Evolutionary conservation across 2,113 vertebrate genomes (phyloP).

Genomic region (Ovis aries): DNA sequence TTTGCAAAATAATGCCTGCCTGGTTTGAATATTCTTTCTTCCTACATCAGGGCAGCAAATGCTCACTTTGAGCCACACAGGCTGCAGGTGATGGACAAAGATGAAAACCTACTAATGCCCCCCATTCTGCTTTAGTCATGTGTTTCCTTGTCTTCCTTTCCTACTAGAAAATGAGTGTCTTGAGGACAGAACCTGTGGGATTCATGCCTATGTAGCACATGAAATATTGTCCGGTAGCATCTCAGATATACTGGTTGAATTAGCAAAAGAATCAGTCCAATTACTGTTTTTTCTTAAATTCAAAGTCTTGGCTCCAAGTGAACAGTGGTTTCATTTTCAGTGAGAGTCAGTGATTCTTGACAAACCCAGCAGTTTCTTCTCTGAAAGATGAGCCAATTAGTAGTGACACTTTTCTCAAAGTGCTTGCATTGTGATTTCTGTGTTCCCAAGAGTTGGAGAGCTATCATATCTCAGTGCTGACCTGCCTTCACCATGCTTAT

Average conservation of each 20-base stretch:
- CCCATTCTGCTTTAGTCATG: background rate
- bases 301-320: background rate
- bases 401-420: no score
- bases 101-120: background rate
- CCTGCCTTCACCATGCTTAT: no score
- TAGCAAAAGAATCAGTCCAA: background rate
- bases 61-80: background rate
- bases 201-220: background rate
- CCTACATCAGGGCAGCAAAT: no score
- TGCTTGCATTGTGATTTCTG: no score
- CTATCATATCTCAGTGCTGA: background rate
- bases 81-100: background rate
- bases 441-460: rapidly evolving
- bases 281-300: background rate
- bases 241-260: background rate
- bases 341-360: background rate
- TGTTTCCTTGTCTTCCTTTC: background rate
- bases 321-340: background rate
- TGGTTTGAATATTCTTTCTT: background rate
- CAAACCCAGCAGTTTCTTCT: background rate
- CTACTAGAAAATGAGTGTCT: background rate
- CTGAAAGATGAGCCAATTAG: background rate
- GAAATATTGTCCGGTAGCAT: background rate
- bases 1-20: background rate
- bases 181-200: background rate